A percentile compares a stretch with the other conserved stretches of the same genome.
phyloP scores from a whole-genome alignment of 2,113 vertebrate species.

The Xyrauchen texanus region DNA sequence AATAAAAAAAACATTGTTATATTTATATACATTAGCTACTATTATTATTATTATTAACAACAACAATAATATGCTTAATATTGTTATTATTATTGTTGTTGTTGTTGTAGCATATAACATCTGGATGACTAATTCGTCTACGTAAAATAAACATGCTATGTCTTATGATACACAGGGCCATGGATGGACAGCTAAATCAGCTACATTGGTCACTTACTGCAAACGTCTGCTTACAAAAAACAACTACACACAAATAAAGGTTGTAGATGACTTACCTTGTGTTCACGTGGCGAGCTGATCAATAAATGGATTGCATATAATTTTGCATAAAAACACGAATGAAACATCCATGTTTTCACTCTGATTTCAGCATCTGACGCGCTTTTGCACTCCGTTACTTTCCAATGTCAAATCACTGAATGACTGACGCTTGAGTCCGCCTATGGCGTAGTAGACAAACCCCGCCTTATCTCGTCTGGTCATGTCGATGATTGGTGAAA shows the following conservation, averaged over 20 bases:
- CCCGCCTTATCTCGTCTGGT: background rate
- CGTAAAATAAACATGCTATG: background rate
- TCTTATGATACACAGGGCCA: constrained; percentile 18
- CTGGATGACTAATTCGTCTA: too few species aligned
- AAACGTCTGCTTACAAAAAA: background rate
- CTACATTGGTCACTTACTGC: background rate
- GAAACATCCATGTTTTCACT: constrained; percentile 7
- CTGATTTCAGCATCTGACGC: constrained; percentile 6
- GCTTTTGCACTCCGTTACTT: constrained; percentile 2
- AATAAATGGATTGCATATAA: background rate
- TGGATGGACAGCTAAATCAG: background rate
- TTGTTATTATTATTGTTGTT: too few species aligned
- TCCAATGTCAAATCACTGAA: background rate
- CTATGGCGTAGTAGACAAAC: background rate
- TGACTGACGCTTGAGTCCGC: background rate
- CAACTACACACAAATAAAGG: background rate
- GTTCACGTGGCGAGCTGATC: background rate
- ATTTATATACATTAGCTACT: too few species aligned
- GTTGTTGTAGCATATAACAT: background rate
- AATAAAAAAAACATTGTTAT: too few species aligned
- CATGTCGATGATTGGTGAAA: constrained; percentile 4
- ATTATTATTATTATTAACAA: too few species aligned
- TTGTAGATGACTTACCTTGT: background rate
- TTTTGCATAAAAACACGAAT: background rate
- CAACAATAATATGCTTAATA: too few species aligned